Base-by-base conservation (phyloP, 2,797 vertebrate species). In the Periophthalmus magnuspinnatus region DNA sequence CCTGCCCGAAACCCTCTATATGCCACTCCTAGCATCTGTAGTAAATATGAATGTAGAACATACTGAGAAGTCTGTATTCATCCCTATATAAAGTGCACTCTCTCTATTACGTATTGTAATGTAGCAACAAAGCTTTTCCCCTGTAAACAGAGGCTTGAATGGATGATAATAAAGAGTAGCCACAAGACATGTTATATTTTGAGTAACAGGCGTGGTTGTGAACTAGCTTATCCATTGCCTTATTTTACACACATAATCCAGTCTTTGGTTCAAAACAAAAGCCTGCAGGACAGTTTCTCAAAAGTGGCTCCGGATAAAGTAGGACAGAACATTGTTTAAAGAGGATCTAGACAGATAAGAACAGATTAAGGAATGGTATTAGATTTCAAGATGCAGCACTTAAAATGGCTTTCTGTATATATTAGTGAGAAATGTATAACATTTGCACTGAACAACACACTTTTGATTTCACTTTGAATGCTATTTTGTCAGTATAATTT, bases 131-230 rank as follows among this genome's bases (percentile, higher is more conserved):
- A 33, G n/a, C 62, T 2, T 19, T 69, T 82, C 74, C 65, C 75
- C 68, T 63, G 69, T 82, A 72, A 77, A 24, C 74, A 61, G 33
- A 56, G 52, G 74, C 63, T 9, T 63, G 61, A 71, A 69, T 45
- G 41, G 70, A 76, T 70, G 57, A 50, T 45, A 78, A 75, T 75
- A 69, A 72, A 58, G 6, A 14, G 19, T 33, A 70, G 65, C 77
- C 76, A 61, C 77, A 77, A 76, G 72, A 68, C 76, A 61, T 74
- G 72, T 78, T 78, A 48, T 68, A 71, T 67, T 85, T 70, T 55
- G 69, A 76, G 69, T 62, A 22, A 70, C 58, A 70, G 70, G 74
- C 67, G 85, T 72, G 77, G 64, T 62, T 77, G 66, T 68, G 50
- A 70, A 13, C 34, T 67, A 58, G 52, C 33, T 6, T 17, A 24